Conservation (phyloP, 2,888 invertebrate species). For the Epirrita christyi region DNA sequence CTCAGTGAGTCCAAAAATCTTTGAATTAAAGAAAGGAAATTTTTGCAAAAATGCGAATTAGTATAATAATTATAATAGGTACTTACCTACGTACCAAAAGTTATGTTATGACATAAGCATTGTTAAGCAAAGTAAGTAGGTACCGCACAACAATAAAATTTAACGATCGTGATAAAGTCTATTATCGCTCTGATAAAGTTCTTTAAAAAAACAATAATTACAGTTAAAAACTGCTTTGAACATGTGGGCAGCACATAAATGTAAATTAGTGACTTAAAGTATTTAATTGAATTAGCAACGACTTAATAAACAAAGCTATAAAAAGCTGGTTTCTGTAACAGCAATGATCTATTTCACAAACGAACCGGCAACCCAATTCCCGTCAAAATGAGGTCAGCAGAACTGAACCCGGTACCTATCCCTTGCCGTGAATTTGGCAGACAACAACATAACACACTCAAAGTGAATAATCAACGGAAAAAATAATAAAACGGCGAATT, state of each 20-base stretch:
- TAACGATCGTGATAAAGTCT: not conserved
- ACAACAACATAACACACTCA: not conserved
- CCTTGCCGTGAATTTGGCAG: constrained; percentile 31
- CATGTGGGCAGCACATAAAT: not conserved
- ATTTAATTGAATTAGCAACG: constrained; percentile 5
- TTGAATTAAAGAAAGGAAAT: no score
- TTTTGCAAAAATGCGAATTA: no score
- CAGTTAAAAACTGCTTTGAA: not conserved
- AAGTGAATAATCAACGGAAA: not conserved
- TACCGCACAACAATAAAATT: not conserved
- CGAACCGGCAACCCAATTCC: constrained; percentile 44
- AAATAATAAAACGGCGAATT: constrained; percentile 1
- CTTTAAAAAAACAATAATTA: not conserved
- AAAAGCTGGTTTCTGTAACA: not conserved
- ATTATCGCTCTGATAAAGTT: constrained; percentile 23
- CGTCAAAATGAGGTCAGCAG: constrained; percentile 44
- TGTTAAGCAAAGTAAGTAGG: not conserved
- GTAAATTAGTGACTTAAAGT: not conserved
- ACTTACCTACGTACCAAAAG: no score
- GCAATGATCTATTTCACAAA: constrained; percentile 36
- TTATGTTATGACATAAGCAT: no score
- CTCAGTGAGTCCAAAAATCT: no score
- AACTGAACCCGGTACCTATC: constrained; percentile 13
- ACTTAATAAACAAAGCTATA: constrained; percentile 12
- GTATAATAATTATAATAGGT: no score